Evolutionary conservation across 2,113 vertebrate genomes (phyloP).

Genomic region (Anser brachyrhynchus): DNA sequence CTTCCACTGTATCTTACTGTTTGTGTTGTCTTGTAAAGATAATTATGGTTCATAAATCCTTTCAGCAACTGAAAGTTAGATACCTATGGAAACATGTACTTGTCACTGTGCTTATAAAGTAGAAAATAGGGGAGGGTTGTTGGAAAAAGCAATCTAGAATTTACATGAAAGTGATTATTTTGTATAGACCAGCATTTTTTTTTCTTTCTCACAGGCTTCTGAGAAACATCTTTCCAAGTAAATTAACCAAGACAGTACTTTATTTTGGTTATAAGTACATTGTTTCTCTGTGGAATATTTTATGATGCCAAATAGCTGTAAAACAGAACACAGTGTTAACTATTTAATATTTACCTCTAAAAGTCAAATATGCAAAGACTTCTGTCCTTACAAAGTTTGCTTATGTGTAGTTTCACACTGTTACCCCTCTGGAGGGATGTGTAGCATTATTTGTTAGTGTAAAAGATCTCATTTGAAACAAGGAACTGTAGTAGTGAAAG

Average conservation of each 20-base stretch:
- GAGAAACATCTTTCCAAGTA: background rate
- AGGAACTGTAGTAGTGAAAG: background rate
- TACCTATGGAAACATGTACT: background rate
- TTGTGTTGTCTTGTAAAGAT: conserved; percentile 31
- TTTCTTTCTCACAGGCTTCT: background rate
- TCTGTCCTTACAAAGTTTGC: background rate
- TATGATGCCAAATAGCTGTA: background rate
- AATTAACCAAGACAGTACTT: background rate
- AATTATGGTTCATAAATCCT: conserved; percentile 48
- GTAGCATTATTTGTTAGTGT: background rate
- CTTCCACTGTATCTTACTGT: background rate
- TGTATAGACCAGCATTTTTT: background rate
- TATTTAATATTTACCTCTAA: background rate
- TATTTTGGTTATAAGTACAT: background rate
- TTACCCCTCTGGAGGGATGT: background rate
- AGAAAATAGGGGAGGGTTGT: background rate
- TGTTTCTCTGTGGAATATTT: background rate
- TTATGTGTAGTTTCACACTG: background rate
- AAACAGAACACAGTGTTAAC: background rate
- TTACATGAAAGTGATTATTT: background rate
- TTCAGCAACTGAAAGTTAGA: conserved; percentile 39
- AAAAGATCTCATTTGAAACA: background rate
- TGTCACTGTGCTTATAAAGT: background rate
- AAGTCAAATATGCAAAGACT: background rate
- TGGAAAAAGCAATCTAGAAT: background rate